A percentile compares a stretch with the other conserved stretches of the same genome.
These are phyloP conservation scores for Cyrtodaria siliqua DNA, from an alignment of 2,888 invertebrate genomes.

Conservation along the genomic window DNA sequence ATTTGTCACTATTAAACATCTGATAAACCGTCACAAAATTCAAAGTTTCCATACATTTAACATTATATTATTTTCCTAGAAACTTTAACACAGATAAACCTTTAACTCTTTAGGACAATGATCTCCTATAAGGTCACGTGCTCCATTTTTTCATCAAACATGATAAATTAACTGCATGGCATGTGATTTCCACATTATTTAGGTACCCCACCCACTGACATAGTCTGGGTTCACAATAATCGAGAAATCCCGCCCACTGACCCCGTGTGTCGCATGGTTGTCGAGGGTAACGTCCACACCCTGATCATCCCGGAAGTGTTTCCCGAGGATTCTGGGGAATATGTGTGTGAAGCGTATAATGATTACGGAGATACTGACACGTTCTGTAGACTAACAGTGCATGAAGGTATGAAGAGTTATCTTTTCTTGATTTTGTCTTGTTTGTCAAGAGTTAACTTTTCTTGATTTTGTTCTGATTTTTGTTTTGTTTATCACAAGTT, in stretches of 20 bases:
- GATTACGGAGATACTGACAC: slow-evolving; percentile 82
- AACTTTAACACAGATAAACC: too few species aligned
- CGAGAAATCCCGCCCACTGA: slow-evolving; percentile 88
- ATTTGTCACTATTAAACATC: too few species aligned
- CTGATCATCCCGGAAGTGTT: slow-evolving; percentile 87
- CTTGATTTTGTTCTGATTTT: too few species aligned
- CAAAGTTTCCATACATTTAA: too few species aligned
- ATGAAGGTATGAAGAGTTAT: slow-evolving; percentile 44
- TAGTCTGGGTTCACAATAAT: slow-evolving; percentile 90
- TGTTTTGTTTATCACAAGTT: too few species aligned
- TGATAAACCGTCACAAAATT: too few species aligned
- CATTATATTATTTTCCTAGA: too few species aligned
- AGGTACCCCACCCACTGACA: slow-evolving; percentile 88
- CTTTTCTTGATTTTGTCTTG: too few species aligned
- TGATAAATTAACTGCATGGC: slow-evolving; percentile 35
- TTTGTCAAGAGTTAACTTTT: too few species aligned
- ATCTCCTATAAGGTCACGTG: neutral
- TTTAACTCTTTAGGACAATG: too few species aligned
- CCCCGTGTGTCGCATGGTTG: slow-evolving; percentile 88
- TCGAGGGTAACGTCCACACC: slow-evolving; percentile 88
- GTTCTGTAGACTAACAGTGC: slow-evolving; percentile 74
- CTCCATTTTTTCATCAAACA: neutral
- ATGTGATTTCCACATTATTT: slow-evolving; percentile 30
- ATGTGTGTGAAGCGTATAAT: slow-evolving; percentile 82
- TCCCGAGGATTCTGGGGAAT: slow-evolving; percentile 79